Conservation (phyloP, 2,797 vertebrate species). For the Podarcis lilfordi region DNA sequence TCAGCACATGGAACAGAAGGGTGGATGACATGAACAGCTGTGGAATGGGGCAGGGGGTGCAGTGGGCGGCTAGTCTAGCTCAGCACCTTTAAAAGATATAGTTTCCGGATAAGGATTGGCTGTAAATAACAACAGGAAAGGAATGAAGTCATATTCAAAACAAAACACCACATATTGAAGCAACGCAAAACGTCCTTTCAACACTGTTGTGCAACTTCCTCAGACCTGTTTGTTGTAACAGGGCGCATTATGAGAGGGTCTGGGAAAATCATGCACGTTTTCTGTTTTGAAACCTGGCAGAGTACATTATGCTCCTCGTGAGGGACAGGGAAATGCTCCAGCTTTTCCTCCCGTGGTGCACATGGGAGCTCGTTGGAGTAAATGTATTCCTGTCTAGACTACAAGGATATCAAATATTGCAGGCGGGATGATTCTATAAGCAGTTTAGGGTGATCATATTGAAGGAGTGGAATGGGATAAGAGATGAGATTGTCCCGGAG, state of each 20-base stretch:
- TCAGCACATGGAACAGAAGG: neutral
- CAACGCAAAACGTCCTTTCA: neutral
- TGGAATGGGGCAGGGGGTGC: neutral
- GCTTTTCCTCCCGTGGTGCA: neutral
- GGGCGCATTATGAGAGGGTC: neutral
- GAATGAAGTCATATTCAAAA: neutral
- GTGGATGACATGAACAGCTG: neutral
- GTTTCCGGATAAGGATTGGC: neutral
- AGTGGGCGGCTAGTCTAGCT: neutral
- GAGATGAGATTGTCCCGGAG: neutral
- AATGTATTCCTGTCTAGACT: neutral
- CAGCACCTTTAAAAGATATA: neutral
- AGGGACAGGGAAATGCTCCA: neutral
- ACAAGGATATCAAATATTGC: neutral
- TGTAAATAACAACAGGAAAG: neutral
- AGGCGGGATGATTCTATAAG: neutral
- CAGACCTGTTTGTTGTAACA: neutral
- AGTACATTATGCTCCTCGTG: neutral
- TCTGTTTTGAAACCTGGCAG: neutral
- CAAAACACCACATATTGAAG: neutral
- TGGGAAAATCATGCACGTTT: neutral
- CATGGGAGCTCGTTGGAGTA: neutral
- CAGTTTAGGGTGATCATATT: neutral
- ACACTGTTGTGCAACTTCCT: neutral
- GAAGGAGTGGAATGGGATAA: neutral